Conservation (phyloP, 2,113 vertebrate species). For the Podarcis cretensis region DNA sequence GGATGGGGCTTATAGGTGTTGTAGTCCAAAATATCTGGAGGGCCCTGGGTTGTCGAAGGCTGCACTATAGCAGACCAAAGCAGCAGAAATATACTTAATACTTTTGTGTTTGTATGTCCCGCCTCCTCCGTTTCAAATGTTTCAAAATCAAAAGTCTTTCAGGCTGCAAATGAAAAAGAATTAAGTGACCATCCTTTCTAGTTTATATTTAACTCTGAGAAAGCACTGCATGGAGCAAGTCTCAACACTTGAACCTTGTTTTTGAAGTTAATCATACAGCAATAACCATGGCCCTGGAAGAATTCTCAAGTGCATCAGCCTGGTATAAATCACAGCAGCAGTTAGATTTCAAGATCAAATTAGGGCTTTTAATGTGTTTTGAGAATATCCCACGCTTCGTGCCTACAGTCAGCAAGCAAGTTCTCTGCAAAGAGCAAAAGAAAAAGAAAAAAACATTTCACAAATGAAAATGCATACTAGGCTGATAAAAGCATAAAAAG, state of each 20-base stretch:
- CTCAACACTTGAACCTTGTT: constrained; percentile 1
- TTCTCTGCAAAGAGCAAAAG: not conserved
- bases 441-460: not conserved
- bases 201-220: constrained; percentile 4
- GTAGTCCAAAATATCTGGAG: too few species aligned
- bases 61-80: too few species aligned
- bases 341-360: not conserved
- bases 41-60: too few species aligned
- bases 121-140: constrained; percentile 34
- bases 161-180: constrained; percentile 24
- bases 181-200: constrained; percentile 31
- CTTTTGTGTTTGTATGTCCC: not conserved
- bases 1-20: too few species aligned
- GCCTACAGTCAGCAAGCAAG: not conserved
- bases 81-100: too few species aligned
- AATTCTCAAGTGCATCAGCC: not conserved
- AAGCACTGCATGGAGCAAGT: not conserved
- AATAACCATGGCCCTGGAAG: not conserved
- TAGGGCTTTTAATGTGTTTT: not conserved
- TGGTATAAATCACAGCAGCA: not conserved
- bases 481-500: constrained; percentile 42
- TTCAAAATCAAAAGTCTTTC: constrained; percentile 35
- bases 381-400: not conserved
- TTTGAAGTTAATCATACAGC: constrained; percentile 18
- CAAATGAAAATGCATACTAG: constrained; percentile 25